These are phyloP conservation scores for Vulpes ferrilata DNA, from an alignment of 2,113 vertebrate species.

Conservation along the genomic window DNA sequence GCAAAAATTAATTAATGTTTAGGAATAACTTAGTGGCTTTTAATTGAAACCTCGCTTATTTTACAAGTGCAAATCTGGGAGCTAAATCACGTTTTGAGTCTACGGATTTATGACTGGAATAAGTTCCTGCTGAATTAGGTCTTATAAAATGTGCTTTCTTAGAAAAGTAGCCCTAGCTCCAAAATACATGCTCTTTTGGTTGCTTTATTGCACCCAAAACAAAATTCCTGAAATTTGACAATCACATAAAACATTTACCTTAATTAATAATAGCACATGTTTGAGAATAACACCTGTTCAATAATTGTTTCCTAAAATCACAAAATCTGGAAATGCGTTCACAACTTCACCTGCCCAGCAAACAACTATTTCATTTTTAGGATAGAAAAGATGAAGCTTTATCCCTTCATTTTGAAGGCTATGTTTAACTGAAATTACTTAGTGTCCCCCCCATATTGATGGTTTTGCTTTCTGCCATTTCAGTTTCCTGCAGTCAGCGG, in stretches of 20 bases:
- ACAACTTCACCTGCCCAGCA: neutral
- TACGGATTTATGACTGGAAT: slow-evolving; percentile 62
- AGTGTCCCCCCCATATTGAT: no score
- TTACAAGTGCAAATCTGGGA: slow-evolving; percentile 63
- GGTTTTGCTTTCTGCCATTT: neutral
- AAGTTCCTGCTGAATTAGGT: slow-evolving; percentile 62
- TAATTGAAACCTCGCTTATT: slow-evolving; percentile 72
- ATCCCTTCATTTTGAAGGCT: slow-evolving; percentile 7
- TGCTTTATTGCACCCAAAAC: slow-evolving; percentile 36
- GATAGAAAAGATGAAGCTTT: slow-evolving; percentile 27
- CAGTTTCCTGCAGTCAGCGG: neutral
- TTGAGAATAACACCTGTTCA: slow-evolving; percentile 43
- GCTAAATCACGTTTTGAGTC: slow-evolving; percentile 67
- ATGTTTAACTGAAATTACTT: slow-evolving; percentile 12
- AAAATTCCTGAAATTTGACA: slow-evolving; percentile 63
- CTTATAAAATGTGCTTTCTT: slow-evolving; percentile 67
- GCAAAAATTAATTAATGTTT: slow-evolving; percentile 64
- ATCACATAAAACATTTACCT: slow-evolving; percentile 22
- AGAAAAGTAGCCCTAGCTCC: slow-evolving; percentile 60
- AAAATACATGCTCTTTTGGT: slow-evolving; percentile 37
- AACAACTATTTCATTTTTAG: slow-evolving; percentile 56
- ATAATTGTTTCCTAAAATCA: slow-evolving; percentile 52
- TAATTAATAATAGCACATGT: slow-evolving; percentile 56
- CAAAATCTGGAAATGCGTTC: slow-evolving; percentile 63
- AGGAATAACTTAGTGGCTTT: slow-evolving; percentile 64